Conservation (phyloP, 2,797 vertebrate species). For the Rhinatrema bivittatum region DNA sequence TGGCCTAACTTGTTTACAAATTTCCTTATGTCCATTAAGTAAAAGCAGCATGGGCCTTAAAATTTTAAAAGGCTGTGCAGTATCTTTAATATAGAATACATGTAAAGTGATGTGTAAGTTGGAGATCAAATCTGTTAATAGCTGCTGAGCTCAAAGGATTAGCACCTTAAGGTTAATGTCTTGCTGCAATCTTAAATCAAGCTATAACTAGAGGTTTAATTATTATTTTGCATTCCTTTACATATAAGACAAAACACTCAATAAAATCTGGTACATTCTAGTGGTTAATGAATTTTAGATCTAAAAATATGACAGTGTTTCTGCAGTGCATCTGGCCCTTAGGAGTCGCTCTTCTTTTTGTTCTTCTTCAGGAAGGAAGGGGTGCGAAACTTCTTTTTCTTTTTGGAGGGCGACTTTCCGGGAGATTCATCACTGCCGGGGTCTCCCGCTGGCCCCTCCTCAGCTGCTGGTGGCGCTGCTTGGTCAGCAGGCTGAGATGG, state of each 20-base stretch:
- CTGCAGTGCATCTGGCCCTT: slow-evolving; percentile 49
- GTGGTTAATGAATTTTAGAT: slow-evolving; percentile 61
- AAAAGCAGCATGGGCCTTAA: slow-evolving; percentile 19
- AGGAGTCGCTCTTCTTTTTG: slow-evolving; percentile 93
- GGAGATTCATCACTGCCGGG: slow-evolving; percentile 90
- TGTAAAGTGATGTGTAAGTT: not conserved
- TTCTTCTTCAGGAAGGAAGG: slow-evolving; percentile 98
- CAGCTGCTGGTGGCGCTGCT: slow-evolving; percentile 34
- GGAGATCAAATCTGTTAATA: slow-evolving; percentile 9
- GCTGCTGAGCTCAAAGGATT: slow-evolving; percentile 37
- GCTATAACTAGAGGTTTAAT: slow-evolving; percentile 29
- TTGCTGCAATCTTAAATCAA: slow-evolving; percentile 40
- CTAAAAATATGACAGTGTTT: slow-evolving; percentile 45
- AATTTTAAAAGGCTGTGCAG: slow-evolving; percentile 4
- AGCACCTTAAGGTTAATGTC: slow-evolving; percentile 50
- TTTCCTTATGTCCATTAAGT: not conserved
- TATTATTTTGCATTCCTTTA: slow-evolving; percentile 52
- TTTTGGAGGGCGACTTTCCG: slow-evolving; percentile 96
- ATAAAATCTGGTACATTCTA: slow-evolving; percentile 75
- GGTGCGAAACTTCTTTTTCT: slow-evolving; percentile 99
- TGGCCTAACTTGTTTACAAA: not conserved
- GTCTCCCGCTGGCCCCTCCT: slow-evolving; percentile 56
- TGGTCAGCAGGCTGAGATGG: slow-evolving; percentile 32
- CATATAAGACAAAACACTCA: slow-evolving; percentile 55
- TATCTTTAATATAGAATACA: slow-evolving; percentile 2